phyloP scores from a whole-genome alignment of 1,140 invertebrate species.

The Apocrypta bakeri region DNA sequence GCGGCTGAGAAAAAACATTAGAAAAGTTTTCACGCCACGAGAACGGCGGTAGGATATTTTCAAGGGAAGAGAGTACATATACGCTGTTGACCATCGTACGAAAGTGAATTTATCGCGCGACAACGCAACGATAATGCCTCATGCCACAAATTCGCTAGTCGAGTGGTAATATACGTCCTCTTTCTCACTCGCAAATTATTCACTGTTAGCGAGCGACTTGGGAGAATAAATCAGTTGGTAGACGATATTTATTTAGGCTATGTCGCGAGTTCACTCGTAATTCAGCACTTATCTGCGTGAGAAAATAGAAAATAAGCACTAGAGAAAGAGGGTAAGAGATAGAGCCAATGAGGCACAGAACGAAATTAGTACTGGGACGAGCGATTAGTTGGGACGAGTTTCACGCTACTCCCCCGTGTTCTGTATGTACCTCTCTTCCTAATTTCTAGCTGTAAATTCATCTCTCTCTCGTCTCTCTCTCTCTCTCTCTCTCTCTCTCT shows the following conservation, averaged over 20 bases:
- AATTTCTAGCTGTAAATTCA: neutral
- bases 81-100: neutral
- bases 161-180: neutral
- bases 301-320: neutral
- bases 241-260: slow-evolving; percentile 48
- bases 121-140: slow-evolving; percentile 39
- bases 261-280: slow-evolving; percentile 29
- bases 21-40: slow-evolving; percentile 38
- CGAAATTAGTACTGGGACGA: slow-evolving; percentile 25
- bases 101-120: slow-evolving; percentile 1
- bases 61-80: neutral
- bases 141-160: neutral
- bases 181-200: slow-evolving; percentile 34
- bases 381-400: slow-evolving; percentile 42
- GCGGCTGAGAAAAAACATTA: slow-evolving; percentile 33
- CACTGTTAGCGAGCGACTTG: slow-evolving; percentile 38
- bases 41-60: slow-evolving; percentile 33
- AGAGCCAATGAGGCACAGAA: slow-evolving; percentile 30
- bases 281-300: slow-evolving; percentile 38
- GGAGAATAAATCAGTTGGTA: slow-evolving; percentile 41
- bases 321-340: slow-evolving; percentile 9
- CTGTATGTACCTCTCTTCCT: neutral
- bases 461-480: slow-evolving; percentile 13
- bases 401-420: neutral
- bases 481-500: slow-evolving; percentile 22